Evolutionary conservation across 2,888 invertebrate genomes (phyloP), one percentile per base, ranked within the genome.

Genomic region (Balanococcus diminutus): DNA sequence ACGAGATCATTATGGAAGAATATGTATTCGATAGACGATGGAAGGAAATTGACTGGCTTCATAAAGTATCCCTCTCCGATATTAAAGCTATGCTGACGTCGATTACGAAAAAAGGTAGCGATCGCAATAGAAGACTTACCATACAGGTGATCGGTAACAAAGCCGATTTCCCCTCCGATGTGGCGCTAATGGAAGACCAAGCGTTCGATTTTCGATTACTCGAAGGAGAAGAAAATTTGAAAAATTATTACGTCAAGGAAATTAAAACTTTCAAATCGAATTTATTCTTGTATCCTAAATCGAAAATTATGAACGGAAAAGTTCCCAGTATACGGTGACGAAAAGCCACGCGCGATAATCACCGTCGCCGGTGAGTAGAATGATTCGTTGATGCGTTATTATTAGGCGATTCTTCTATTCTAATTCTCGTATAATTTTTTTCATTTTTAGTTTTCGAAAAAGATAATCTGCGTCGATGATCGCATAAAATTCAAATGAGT

Each of bases 21-120:
- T 85, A 79, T 51, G 79, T 85, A 31, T 85, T 85, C 79, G 46
- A 85, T 22, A 36, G 85, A 31, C 25, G 79, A 31, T 85, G 85
- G 85, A 85, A 85, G n/a, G 85, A 85, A 42, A 79, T 85, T 32
- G 85, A 79, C n/a, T 85, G 85, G 42, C 72, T 85, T 8, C 39
- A 85, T 31, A 75, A 85, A 42, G 85, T 85, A 19, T 42, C 85
- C n/a, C 32, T 85, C 0, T 75, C 39, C 25, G 85, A 85, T 36
- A 75, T 85, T n/a, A 72, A 85, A 79, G 16, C 28, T 16, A 46
- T 85, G 25, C 14, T 85, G 16, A 28, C 46, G 28, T 39, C 85
- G 51, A 85, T 85, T 31, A 79, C 46, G 28, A 79, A 46, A 75
- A 75, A 51, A 28, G 85, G 79, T 14, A 85, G 85, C 19, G 85